Base-by-base conservation (phyloP, 2,113 vertebrate species). In the Genyomyrus donnyi region DNA sequence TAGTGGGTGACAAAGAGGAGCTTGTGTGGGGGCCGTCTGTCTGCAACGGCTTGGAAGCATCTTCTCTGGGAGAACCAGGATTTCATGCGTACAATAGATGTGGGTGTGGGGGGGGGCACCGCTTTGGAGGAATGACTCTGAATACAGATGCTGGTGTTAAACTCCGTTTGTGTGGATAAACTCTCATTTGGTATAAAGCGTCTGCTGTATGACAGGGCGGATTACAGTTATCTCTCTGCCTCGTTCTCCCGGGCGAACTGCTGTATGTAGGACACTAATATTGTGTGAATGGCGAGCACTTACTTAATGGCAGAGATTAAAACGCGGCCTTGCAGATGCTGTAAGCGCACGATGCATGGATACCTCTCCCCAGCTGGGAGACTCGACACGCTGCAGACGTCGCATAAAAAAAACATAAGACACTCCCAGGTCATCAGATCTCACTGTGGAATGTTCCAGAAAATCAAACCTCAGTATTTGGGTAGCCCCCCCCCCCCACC, bases 21-120 rank as follows among this genome's bases (percentile, higher is more conserved):
- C 95, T 95, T 96, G 95, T 95, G 94, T 95, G 95, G 95, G 95
- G 95, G 95, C 95, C 95, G 94, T 95, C 95, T 96, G 96, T 96
- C 95, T 96, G 94, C 90, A 91, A 93, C 92, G 94, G 94, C 93
- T 94, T 95, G 92, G 93, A 92, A 92, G 95, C 95, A 96, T 96
- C 95, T 95, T 95, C 95, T 96, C 94, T 95, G 93, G 94, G 94
- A 90, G 95, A 95, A 95, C 94, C 91, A 93, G 95, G 95, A 95
- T 96, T 96, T 95, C 92, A 92, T 95, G 94, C 3, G 3, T 94
- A 95, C 95, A 96, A 96, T 95, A 93, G 93, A 94, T 90, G 95
- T 96, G 95, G 95, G 95, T 96, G 95, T 95, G 94, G 94, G 94
- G 95, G 94, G 93, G 94, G 53, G 53, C 1, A 94, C 94, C 91